phyloP scores from a whole-genome alignment of 2,797 vertebrate species.

The Aldrovandia affinis region DNA sequence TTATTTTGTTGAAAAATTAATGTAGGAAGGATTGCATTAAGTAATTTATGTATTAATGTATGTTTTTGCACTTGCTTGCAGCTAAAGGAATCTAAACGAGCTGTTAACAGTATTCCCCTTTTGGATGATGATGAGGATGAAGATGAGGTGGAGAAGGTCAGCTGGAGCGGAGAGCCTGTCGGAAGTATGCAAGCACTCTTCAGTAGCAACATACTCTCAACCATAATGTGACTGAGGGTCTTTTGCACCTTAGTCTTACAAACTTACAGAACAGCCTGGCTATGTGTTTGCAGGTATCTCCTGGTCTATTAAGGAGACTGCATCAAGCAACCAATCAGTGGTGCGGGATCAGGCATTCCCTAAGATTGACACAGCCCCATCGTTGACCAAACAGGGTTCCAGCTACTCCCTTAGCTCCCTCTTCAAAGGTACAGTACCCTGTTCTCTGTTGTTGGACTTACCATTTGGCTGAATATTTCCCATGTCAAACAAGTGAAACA shows the following conservation, averaged over 20 bases:
- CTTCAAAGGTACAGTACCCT: conserved; percentile 82
- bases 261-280: not conserved
- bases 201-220: not conserved
- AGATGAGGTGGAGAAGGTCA: conserved; percentile 87
- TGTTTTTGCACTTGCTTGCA: conserved; percentile 47
- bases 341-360: conserved; percentile 74
- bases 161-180: conserved; percentile 92
- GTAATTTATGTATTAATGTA: not conserved
- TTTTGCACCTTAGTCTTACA: not conserved
- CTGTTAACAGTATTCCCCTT: conserved; percentile 86
- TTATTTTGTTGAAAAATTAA: not conserved
- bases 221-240: not conserved
- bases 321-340: conserved; percentile 69
- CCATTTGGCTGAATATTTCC: not conserved
- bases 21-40: not conserved
- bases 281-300: conserved; percentile 82
- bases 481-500: not conserved
- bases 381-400: conserved; percentile 79
- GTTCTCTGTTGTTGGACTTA: not conserved
- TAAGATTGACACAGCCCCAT: conserved; percentile 70
- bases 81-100: conserved; percentile 89
- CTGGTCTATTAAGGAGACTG: conserved; percentile 92
- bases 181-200: conserved; percentile 77
- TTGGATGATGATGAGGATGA: conserved; percentile 78
- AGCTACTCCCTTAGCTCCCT: conserved; percentile 88